Evolutionary conservation across 1,140 invertebrate genomes (phyloP).

Genomic region (Glossosoma conforme): DNA sequence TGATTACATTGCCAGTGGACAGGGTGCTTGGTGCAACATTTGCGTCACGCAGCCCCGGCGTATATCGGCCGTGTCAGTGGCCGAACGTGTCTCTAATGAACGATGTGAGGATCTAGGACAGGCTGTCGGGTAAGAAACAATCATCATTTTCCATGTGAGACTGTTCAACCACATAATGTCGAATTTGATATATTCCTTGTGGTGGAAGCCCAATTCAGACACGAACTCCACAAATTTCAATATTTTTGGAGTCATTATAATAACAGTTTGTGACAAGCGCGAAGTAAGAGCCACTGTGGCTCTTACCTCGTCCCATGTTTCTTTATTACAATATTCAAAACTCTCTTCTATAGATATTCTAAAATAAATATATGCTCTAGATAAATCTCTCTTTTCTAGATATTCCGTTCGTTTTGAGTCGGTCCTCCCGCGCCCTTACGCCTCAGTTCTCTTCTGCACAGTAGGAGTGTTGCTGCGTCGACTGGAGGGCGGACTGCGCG

Average conservation of each 20-base stretch:
- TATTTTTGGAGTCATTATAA: no score
- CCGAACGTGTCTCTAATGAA: conserved; percentile 85
- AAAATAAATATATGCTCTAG: no score
- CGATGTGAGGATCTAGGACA: conserved; percentile 81
- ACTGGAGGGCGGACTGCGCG: conserved; percentile 78
- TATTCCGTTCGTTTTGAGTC: conserved; percentile 93
- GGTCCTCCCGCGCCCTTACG: conserved; percentile 83
- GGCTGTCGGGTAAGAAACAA: conserved; percentile 60
- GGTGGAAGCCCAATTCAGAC: no score
- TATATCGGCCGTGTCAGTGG: conserved; percentile 91
- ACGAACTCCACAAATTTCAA: no score
- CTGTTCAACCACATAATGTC: no score
- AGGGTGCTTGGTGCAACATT: conserved; percentile 79
- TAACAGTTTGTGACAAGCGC: no score
- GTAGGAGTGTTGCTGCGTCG: conserved; percentile 89
- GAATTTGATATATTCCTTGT: no score
- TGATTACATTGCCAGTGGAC: conserved; percentile 82
- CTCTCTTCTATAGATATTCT: no score
- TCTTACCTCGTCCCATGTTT: not conserved
- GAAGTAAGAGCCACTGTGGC: no score
- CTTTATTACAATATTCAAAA: no score
- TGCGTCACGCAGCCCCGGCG: conserved; percentile 91
- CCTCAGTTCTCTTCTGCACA: conserved; percentile 91
- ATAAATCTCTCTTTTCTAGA: conserved; percentile 33
- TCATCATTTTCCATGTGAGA: no score